phyloP scores from a whole-genome alignment of 2,113 vertebrate species.

The Enhydra lutris region DNA sequence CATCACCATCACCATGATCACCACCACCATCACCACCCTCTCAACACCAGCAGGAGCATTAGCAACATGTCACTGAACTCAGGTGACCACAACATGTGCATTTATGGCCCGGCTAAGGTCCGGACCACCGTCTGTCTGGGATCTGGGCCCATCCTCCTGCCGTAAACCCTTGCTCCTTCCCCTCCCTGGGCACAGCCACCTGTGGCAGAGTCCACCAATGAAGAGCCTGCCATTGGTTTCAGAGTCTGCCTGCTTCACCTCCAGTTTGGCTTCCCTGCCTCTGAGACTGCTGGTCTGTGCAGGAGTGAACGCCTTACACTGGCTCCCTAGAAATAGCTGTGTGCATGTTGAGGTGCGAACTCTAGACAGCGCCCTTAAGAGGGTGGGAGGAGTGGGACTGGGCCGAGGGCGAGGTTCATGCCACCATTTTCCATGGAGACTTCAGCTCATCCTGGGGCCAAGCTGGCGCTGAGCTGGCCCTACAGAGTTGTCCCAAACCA shows the following conservation, averaged over 20 bases:
- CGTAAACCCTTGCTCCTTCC: background rate
- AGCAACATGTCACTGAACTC: background rate
- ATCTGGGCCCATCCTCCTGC: background rate
- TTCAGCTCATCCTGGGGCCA: accelerated
- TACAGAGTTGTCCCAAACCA: too few species aligned
- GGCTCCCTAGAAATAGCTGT: background rate
- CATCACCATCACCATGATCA: background rate
- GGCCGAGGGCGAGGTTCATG: background rate
- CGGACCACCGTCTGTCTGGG: background rate
- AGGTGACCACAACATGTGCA: background rate
- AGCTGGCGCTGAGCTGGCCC: background rate
- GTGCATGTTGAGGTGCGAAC: accelerated
- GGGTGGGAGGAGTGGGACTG: accelerated
- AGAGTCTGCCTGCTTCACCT: background rate
- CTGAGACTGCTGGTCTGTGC: background rate
- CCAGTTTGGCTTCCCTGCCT: background rate
- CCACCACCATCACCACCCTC: background rate
- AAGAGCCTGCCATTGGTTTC: background rate
- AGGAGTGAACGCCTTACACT: accelerated
- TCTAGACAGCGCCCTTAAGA: background rate
- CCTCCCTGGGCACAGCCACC: background rate
- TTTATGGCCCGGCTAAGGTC: background rate
- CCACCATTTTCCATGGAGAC: background rate
- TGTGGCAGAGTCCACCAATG: background rate
- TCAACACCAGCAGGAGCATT: background rate